These are phyloP conservation scores for Muntiacus muntjak DNA, from an alignment of 2,113 vertebrate species.

Conservation along the genomic window DNA sequence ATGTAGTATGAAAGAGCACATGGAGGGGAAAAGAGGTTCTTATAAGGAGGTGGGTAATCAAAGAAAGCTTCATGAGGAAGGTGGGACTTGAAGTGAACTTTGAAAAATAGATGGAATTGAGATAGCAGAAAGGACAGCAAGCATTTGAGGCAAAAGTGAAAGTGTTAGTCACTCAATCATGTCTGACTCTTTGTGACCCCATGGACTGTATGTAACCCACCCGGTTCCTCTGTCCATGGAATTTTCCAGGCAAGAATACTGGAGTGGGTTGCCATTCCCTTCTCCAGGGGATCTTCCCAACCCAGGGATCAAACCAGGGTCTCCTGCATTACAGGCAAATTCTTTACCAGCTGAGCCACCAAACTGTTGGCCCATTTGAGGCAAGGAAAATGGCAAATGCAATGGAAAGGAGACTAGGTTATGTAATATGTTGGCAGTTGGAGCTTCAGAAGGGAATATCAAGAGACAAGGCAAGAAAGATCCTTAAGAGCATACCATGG, in stretches of 20 bases:
- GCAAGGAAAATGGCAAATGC: not conserved
- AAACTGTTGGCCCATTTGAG: not conserved
- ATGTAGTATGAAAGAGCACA: not conserved
- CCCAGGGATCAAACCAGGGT: not conserved
- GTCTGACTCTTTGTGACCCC: not conserved
- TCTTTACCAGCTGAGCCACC: not conserved
- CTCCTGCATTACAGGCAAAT: not conserved
- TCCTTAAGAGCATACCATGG: not conserved
- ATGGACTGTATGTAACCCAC: not conserved
- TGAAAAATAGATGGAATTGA: not conserved
- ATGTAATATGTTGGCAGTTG: not conserved
- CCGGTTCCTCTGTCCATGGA: not conserved
- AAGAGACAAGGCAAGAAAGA: not conserved
- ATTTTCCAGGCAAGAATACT: not conserved
- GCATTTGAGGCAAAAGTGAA: not conserved
- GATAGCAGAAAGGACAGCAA: not conserved
- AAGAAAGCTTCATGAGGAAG: not conserved
- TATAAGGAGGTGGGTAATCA: not conserved
- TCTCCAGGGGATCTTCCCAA: not conserved
- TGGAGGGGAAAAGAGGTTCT: not conserved
- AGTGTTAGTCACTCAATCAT: not conserved
- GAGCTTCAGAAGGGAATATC: not conserved
- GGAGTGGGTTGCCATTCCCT: not conserved
- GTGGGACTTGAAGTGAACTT: conserved; percentile 21
- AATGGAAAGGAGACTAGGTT: not conserved